These are phyloP conservation scores for Prolemur simus DNA, from an alignment of 2,113 vertebrate genomes.

Conservation along the genomic window DNA sequence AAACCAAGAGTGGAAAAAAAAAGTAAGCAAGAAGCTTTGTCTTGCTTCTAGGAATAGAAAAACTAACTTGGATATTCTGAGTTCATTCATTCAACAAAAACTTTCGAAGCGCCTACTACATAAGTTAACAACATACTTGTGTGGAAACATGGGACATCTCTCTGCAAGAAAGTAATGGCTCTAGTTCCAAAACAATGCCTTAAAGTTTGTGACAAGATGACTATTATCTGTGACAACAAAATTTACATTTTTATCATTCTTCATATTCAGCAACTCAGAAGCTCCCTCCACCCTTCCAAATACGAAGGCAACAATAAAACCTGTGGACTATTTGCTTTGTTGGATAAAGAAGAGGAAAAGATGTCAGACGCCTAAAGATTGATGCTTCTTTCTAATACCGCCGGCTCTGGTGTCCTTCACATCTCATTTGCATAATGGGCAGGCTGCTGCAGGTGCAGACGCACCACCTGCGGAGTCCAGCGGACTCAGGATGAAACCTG, in stretches of 20 bases:
- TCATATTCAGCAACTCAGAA: neutral
- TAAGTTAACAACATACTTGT: neutral
- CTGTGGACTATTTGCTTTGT: neutral
- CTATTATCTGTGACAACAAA: neutral
- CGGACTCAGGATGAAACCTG: neutral
- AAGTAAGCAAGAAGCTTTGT: neutral
- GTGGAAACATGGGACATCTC: neutral
- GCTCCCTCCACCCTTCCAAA: neutral
- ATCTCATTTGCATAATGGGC: neutral
- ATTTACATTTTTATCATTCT: neutral
- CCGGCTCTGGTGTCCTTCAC: neutral
- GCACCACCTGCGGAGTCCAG: neutral
- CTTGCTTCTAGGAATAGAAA: neutral
- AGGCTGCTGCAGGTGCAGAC: neutral
- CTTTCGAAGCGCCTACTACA: neutral
- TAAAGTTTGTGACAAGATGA: neutral
- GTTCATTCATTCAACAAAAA: neutral
- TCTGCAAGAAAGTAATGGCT: neutral
- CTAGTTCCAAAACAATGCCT: neutral
- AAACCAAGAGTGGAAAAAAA: neutral
- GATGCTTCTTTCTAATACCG: neutral
- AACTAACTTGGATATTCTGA: neutral
- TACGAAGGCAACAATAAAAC: neutral
- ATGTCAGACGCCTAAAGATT: fast-evolving
- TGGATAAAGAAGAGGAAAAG: neutral